phyloP scores from a whole-genome alignment of 1,140 invertebrate species.

The Drosophila biarmipes region DNA sequence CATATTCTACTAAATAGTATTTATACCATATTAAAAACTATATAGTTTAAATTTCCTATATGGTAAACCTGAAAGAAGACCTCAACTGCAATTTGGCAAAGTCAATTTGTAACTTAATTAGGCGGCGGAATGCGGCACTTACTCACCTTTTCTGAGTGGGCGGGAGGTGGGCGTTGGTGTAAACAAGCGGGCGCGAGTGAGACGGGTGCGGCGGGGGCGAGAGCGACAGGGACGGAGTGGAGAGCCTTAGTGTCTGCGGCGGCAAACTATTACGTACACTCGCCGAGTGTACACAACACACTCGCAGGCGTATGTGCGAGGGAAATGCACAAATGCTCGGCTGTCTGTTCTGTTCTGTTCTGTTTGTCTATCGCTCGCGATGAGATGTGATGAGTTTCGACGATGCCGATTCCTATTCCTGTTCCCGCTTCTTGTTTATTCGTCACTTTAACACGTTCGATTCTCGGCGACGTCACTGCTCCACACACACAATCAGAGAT shows the following conservation, averaged over 20 bases:
- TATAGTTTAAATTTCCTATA: no score
- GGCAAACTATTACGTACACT: constrained; percentile 55
- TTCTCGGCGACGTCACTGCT: constrained; percentile 59
- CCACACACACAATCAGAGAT: constrained; percentile 49
- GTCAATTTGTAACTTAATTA: constrained; percentile 58
- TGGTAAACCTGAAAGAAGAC: background rate
- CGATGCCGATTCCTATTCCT: constrained; percentile 16
- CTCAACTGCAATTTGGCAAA: constrained; percentile 20
- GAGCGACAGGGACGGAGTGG: constrained; percentile 28
- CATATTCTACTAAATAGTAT: no score
- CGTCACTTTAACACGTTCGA: constrained; percentile 80
- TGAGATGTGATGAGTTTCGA: constrained; percentile 52
- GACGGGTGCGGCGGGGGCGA: constrained; percentile 10
- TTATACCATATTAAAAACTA: no score
- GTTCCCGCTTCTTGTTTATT: constrained; percentile 68
- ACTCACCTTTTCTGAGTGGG: constrained; percentile 53
- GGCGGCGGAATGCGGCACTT: constrained; percentile 56
- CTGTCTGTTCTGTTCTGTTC: constrained; percentile 60
- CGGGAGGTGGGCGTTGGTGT: constrained; percentile 58
- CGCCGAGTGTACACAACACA: constrained; percentile 28
- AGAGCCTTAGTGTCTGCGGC: constrained; percentile 78
- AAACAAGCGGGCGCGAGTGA: constrained; percentile 64
- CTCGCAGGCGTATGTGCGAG: constrained; percentile 65
- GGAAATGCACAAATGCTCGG: constrained; percentile 73
- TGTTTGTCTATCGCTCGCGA: constrained; percentile 61